Evolutionary conservation across 2,888 invertebrate genomes (phyloP).

Genomic region (Drosophila kambysellisi): DNA sequence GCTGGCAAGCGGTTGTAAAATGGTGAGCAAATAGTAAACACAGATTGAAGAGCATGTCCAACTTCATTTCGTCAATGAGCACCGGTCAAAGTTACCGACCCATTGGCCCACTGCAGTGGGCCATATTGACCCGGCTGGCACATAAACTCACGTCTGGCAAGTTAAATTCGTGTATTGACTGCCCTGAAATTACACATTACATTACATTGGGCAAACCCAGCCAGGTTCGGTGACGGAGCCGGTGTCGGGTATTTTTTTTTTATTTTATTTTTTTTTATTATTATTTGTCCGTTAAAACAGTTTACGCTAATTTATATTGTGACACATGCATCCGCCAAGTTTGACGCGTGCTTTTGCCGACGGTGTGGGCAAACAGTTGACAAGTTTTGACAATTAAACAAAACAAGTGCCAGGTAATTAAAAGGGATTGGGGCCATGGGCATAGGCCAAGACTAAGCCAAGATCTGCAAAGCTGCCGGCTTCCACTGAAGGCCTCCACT

Average conservation of each 20-base stretch:
- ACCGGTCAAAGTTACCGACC: conserved; percentile 43
- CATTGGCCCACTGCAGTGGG: conserved; percentile 31
- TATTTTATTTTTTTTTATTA: conserved; percentile 18
- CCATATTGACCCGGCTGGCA: conserved; percentile 49
- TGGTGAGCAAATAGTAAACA: conserved; percentile 51
- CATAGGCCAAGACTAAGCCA: conserved; percentile 38
- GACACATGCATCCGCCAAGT: conserved; percentile 65
- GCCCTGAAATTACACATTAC: conserved; percentile 13
- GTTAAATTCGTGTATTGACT: conserved; percentile 13
- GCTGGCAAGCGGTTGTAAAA: conserved; percentile 67
- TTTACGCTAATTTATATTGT: conserved; percentile 79
- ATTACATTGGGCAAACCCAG: conserved; percentile 47
- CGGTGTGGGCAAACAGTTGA: conserved; percentile 60
- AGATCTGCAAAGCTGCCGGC: conserved; percentile 12
- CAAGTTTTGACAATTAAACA: conserved; percentile 72
- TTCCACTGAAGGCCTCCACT: conserved; percentile 3
- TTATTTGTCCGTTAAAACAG: conserved; percentile 72
- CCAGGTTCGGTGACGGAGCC: conserved; percentile 13
- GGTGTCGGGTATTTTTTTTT: conserved; percentile 32
- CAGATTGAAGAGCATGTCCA: conserved; percentile 23
- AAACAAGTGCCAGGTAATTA: conserved; percentile 57
- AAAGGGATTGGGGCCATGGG: conserved; percentile 72
- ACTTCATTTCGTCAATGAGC: conserved; percentile 64
- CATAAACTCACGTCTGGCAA: conserved; percentile 37
- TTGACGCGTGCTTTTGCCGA: conserved; percentile 58